A percentile compares a stretch with the other conserved stretches of the same genome.
These are phyloP conservation scores for Drosophila mayri DNA, from an alignment of 1,140 invertebrate genomes.

Conservation along the genomic window DNA sequence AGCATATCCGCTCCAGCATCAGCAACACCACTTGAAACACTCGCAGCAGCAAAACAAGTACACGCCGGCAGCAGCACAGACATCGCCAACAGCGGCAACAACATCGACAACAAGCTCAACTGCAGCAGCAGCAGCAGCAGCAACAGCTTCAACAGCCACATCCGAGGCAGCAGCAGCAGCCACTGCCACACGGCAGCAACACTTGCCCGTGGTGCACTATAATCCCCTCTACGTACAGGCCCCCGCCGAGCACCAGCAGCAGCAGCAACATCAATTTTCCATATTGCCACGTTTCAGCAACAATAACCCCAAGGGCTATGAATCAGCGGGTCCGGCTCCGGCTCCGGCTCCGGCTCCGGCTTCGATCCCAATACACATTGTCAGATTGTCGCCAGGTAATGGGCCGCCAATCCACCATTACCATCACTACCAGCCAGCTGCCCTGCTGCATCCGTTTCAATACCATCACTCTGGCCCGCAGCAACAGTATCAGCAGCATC, in stretches of 20 bases:
- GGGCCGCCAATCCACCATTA: slow-evolving; percentile 61
- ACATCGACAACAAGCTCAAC: slow-evolving; percentile 37
- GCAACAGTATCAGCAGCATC: not conserved
- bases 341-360: slow-evolving; percentile 10
- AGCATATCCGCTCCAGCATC: slow-evolving; percentile 68
- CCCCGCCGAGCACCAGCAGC: slow-evolving; percentile 47
- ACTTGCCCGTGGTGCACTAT: slow-evolving; percentile 68
- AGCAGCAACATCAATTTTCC: slow-evolving; percentile 73
- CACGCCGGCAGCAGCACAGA: slow-evolving; percentile 36
- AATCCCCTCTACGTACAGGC: slow-evolving; percentile 76
- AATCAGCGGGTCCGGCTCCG: slow-evolving; percentile 36
- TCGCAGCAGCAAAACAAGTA: slow-evolving; percentile 50
- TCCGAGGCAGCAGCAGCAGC: slow-evolving; percentile 26
- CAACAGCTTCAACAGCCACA: slow-evolving; percentile 33
- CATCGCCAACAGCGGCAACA: slow-evolving; percentile 46
- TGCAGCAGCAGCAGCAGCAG: slow-evolving; percentile 33
- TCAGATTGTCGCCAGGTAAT: slow-evolving; percentile 65
- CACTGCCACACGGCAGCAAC: slow-evolving; percentile 47
- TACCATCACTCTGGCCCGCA: slow-evolving; percentile 34
- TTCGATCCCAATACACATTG: slow-evolving; percentile 61
- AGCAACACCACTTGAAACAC: slow-evolving; percentile 50
- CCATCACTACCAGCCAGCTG: slow-evolving; percentile 56
- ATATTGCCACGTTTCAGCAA: slow-evolving; percentile 77
- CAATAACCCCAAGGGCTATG: slow-evolving; percentile 67
- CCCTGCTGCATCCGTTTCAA: slow-evolving; percentile 36